Evolutionary conservation across 1,140 invertebrate species (phyloP).

Genomic region (Stegodyphus mimosarum): DNA sequence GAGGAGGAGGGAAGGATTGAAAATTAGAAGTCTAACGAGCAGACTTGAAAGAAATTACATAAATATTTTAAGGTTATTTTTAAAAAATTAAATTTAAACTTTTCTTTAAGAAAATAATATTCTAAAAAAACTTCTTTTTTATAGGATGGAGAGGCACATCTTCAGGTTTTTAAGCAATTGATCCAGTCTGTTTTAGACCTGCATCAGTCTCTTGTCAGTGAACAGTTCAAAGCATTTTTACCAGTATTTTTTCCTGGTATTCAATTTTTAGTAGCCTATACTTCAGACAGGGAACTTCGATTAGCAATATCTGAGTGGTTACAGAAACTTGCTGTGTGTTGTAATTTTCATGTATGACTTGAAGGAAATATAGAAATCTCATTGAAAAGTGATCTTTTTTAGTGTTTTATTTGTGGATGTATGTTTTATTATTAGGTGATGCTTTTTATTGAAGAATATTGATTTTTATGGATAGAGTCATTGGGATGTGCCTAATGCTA

Average conservation of each 20-base stretch:
- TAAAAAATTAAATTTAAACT: background rate
- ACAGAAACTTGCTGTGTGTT: slow-evolving; percentile 71
- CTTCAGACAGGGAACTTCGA: slow-evolving; percentile 73
- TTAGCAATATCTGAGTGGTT: slow-evolving; percentile 74
- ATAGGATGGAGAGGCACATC: slow-evolving; percentile 76
- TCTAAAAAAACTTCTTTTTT: slow-evolving; percentile 55
- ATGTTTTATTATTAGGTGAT: no score
- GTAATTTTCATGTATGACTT: background rate
- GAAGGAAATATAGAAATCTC: no score
- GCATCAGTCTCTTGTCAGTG: slow-evolving; percentile 72
- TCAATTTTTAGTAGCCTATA: slow-evolving; percentile 74
- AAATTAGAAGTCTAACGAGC: no score
- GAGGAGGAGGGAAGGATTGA: no score
- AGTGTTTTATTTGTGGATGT: no score
- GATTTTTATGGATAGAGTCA: no score
- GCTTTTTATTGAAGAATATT: no score
- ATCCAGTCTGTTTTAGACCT: slow-evolving; percentile 74
- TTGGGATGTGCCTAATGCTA: no score
- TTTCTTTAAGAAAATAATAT: background rate
- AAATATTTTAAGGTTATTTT: slow-evolving; percentile 5
- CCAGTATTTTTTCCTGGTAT: slow-evolving; percentile 76
- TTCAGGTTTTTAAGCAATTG: slow-evolving; percentile 76
- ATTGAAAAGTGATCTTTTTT: no score
- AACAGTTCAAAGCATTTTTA: slow-evolving; percentile 73
- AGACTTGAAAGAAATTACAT: background rate